phyloP scores from a whole-genome alignment of 2,113 vertebrate genomes.

The Oreamnos americanus region DNA sequence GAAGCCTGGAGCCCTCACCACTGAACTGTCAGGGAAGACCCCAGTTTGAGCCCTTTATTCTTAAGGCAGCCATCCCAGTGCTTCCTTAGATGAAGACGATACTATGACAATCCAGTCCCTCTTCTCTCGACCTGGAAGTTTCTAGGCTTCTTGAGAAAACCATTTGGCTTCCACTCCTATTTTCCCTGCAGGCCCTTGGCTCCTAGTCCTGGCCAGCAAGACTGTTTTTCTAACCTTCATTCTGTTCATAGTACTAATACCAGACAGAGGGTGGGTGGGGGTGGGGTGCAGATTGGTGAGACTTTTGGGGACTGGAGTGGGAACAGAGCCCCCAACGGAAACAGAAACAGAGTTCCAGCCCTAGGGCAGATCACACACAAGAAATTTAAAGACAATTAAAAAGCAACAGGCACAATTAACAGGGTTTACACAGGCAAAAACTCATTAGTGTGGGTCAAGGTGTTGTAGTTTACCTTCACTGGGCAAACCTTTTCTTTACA shows the following conservation, averaged over 20 bases:
- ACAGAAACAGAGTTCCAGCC: slow-evolving; percentile 64
- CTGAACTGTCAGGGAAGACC: not conserved
- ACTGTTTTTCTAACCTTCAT: not conserved
- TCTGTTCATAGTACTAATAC: not conserved
- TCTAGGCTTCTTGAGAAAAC: not conserved
- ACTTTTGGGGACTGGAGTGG: not conserved
- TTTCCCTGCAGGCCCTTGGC: not conserved
- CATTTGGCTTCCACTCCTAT: not conserved
- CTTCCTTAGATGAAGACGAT: not conserved
- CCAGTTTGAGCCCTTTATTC: not conserved
- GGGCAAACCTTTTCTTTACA: slow-evolving; percentile 21
- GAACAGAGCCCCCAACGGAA: slow-evolving; percentile 9
- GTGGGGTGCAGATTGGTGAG: not conserved
- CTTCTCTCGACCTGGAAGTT: not conserved
- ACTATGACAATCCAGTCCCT: not conserved
- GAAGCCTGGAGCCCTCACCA: not conserved
- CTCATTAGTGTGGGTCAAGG: slow-evolving; percentile 56
- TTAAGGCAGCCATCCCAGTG: not conserved
- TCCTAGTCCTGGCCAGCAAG: not conserved
- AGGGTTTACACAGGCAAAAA: slow-evolving; percentile 63
- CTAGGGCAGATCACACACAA: slow-evolving; percentile 35
- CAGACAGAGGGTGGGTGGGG: not conserved
- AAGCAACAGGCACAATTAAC: slow-evolving; percentile 61
- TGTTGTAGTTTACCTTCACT: slow-evolving; percentile 13
- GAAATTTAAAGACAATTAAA: slow-evolving; percentile 63